Base-by-base conservation (phyloP, 2,888 invertebrate species). In the Drosophila antonietae region DNA sequence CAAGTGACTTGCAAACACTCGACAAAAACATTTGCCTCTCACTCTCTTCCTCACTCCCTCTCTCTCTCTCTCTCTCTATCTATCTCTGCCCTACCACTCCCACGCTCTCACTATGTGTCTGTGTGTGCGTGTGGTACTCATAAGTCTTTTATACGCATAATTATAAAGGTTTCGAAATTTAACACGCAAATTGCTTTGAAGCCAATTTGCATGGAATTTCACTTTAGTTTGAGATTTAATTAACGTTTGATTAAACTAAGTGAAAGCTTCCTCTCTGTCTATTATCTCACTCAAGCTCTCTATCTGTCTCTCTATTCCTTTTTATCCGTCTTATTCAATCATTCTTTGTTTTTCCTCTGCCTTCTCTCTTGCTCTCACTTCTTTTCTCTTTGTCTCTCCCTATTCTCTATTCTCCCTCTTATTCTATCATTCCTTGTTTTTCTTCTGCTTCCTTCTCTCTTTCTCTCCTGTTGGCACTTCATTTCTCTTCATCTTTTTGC, bases 1-100 rank as follows among this genome's bases (percentile, higher is more conserved):
- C 65, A 67, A 79, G 49, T 67, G 65, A 72, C 62, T 68, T 65
- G 64, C 73, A 79, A 64, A 44, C 41, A 67, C 44, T 60, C 71
- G 52, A 64, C 47, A 31, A 51, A 28, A 46, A 69, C 44, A 64
- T 37, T 41, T 23, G 37, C 37, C 35, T 2, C 20, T 23, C 20
- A 23, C 20, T 23, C 3, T 7, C 15, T 8, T 0, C 3, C 8
- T 1, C 8, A 0, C 14, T 1, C 15, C 8, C 20, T 1, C 1
- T 1, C 52, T 15, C 18, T 1, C 3, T 15, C 35, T 35, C 14
- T n/a, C 33, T n/a, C 1, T 20, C 20, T 20, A 5, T 2, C 1
- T 33, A 6, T 18, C 9, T 31, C 4, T 7, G 9, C 28, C 28
- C 28, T 28, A 3, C 28, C 28, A 2, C 28, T 4, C 28, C 28